Base-by-base conservation (phyloP, 2,888 invertebrate genomes). In the Limnephilus lunatus region DNA sequence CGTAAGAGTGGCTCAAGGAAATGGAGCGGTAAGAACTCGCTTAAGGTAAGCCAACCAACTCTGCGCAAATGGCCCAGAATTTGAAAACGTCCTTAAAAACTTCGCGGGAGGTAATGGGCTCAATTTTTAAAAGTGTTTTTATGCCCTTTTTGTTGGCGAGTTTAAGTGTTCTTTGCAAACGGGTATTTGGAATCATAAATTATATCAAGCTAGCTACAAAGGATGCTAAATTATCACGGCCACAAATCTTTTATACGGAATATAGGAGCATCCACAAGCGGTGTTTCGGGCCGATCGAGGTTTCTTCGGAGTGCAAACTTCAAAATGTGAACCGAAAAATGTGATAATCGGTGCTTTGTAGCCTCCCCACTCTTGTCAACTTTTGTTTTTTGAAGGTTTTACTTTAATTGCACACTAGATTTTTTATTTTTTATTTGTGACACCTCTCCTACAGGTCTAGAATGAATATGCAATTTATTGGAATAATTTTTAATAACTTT, bases 21-120 rank as follows among this genome's bases (percentile, higher is more conserved):
- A 87, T 87, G 87, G 68, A 31, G 87, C 87, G 87, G n/a, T 11
- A 68, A n/a, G 68, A 68, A 68, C 25, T 68, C 68, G 68, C 68
- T 68, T 68, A 68, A 68, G 68, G 68, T 25, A 68, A 68, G 68
- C 68, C 68, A 68, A 68, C 68, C 68, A n/a, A 68, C 68, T 68
- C 68, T 9, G 25, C 25, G 25, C 83, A 83, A 83, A 83, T 83
- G 83, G 83, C 83, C 19, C 83, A 83, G 83, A 83, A 83, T 83
- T 83, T 83, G 83, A 35, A 83, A 83, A 35, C 35, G 32, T 83
- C 35, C 83, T 68, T 68, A 68, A 68, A 68, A 68, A 68, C 68
- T 68, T 68, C n/a, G 68, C 68, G 68, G 53, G 68, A 68, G 68
- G 25, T 9, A 68, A 68, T 68, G 68, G 68, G 25, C 68, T 68